Evolutionary conservation across 1,140 invertebrate genomes (phyloP).

Genomic region (Halesus radiatus): DNA sequence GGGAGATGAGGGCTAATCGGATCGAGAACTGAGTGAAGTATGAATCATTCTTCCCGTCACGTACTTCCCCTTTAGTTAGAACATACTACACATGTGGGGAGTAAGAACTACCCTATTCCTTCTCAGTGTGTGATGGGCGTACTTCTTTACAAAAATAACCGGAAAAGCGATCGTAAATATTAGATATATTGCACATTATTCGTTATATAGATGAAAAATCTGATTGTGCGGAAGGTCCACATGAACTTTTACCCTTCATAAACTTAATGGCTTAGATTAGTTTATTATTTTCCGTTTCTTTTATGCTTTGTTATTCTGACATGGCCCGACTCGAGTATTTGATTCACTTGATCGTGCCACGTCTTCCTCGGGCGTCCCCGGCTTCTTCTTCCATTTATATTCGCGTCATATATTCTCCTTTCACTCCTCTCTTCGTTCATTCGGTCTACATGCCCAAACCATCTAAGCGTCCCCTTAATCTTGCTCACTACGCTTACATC

Average conservation of each 20-base stretch:
- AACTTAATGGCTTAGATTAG: neutral
- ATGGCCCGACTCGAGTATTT: too few relatives aligned
- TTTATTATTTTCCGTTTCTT: too few relatives aligned
- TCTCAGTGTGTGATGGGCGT: slow-evolving; percentile 5
- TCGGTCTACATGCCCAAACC: too few relatives aligned
- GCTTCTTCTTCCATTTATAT: too few relatives aligned
- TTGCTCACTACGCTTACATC: too few relatives aligned
- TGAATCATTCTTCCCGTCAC: slow-evolving; percentile 49
- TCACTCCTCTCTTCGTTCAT: too few relatives aligned
- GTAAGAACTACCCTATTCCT: neutral
- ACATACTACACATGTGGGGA: neutral
- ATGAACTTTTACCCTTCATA: neutral
- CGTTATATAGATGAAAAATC: neutral
- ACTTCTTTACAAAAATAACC: slow-evolving; percentile 15
- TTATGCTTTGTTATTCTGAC: too few relatives aligned
- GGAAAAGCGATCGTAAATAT: slow-evolving; percentile 34
- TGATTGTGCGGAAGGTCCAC: neutral
- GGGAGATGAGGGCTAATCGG: slow-evolving; percentile 44
- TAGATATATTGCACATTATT: slow-evolving; percentile 7
- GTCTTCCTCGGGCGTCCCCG: too few relatives aligned
- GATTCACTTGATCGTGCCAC: too few relatives aligned
- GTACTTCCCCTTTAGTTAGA: slow-evolving; percentile 24
- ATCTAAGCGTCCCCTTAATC: too few relatives aligned
- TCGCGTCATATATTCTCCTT: too few relatives aligned
- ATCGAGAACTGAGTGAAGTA: slow-evolving; percentile 49